A percentile compares a stretch with the other conserved stretches of the same genome.
phyloP scores from a whole-genome alignment of 2,888 invertebrate species.

The Tupiocoris notatus region DNA sequence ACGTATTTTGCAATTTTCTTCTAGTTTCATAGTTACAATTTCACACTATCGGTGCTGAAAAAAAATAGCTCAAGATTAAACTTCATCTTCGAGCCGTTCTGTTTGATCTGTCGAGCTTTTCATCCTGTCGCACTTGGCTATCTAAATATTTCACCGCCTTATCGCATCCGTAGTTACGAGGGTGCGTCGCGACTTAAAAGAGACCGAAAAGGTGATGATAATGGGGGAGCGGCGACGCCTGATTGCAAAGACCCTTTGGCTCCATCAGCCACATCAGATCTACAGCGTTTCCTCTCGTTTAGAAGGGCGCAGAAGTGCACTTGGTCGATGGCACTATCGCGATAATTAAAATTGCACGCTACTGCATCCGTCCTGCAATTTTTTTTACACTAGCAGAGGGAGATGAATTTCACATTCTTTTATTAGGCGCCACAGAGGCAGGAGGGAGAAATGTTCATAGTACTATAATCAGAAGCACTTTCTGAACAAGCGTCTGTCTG shows the following conservation, averaged over 20 bases:
- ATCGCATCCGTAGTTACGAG: not conserved
- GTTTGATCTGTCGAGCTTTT: not conserved
- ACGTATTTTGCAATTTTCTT: no score
- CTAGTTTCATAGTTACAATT: no score
- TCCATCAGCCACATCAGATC: not conserved
- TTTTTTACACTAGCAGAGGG: no score
- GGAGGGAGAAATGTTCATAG: no score
- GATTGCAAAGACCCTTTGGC: not conserved
- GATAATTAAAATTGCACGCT: not conserved
- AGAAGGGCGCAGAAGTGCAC: not conserved
- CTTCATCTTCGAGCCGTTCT: no score
- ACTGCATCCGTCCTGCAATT: not conserved
- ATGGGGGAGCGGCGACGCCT: not conserved
- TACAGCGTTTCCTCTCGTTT: not conserved
- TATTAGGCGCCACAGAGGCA: no score
- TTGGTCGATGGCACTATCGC: not conserved
- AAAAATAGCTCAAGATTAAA: no score
- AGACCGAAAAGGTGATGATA: not conserved
- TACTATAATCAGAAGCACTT: no score
- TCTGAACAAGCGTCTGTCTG: no score
- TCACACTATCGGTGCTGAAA: no score
- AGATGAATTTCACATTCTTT: not conserved
- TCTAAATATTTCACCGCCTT: not conserved
- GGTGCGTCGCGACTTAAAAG: not conserved
- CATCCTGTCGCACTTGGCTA: not conserved